Evolutionary conservation across 2,113 vertebrate species (phyloP).

Genomic region (Tragelaphus scriptus): DNA sequence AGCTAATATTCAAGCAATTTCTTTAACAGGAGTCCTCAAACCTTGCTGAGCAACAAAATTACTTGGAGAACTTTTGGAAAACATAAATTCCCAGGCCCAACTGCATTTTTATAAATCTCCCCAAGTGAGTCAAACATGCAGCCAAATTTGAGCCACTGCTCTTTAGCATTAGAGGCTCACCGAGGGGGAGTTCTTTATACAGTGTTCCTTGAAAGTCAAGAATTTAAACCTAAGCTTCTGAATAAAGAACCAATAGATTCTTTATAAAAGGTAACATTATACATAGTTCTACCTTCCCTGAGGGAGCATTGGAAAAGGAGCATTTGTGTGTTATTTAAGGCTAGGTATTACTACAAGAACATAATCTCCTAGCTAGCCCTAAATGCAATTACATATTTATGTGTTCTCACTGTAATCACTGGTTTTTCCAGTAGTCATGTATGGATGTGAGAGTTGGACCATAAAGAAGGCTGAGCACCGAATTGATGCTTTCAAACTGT

Average conservation of each 20-base stretch:
- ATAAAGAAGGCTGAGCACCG: background rate
- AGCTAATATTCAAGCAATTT: background rate
- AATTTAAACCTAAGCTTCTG: conserved; percentile 54
- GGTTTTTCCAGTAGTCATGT: background rate
- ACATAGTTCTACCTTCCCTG: conserved; percentile 41
- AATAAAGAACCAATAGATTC: conserved; percentile 55
- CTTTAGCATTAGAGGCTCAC: conserved; percentile 11
- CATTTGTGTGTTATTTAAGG: conserved; percentile 54
- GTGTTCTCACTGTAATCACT: conserved; percentile 36
- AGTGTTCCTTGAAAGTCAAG: conserved; percentile 56
- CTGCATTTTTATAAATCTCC: conserved; percentile 37
- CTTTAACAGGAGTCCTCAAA: background rate
- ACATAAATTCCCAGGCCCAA: background rate
- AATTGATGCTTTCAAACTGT: background rate
- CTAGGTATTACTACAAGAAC: conserved; percentile 34
- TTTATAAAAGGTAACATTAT: conserved; percentile 60
- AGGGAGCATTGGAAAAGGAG: conserved; percentile 41
- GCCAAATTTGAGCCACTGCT: conserved; percentile 19
- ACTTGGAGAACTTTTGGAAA: conserved; percentile 25
- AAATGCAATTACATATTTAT: conserved; percentile 52
- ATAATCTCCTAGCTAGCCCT: conserved; percentile 51
- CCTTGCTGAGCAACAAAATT: conserved; percentile 20
- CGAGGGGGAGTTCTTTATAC: background rate
- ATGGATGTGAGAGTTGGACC: background rate
- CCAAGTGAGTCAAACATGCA: conserved; percentile 23